Base-by-base conservation (phyloP, 2,113 vertebrate species). In the Seriola quinqueradiata region DNA sequence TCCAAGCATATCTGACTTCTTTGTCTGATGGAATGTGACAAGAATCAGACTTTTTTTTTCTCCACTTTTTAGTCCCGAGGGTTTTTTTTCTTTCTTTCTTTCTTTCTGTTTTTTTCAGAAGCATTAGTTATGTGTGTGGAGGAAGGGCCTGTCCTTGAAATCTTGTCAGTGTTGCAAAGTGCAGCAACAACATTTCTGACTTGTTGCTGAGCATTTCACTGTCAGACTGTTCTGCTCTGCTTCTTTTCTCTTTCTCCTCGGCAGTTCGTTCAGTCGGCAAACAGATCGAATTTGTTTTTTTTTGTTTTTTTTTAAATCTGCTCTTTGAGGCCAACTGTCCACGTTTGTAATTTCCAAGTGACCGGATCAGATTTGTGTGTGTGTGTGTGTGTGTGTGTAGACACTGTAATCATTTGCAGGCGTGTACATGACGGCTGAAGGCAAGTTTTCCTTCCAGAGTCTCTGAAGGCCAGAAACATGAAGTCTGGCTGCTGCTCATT, bases 1-100 rank as follows among this genome's bases (percentile, higher is more conserved):
- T 70, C 82, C 50, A n/a, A 75, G 60, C 77, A 38, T 32, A 71
- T 90, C 82, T 57, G 79, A 82, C 81, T 38, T 80, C 75, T 83
- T 87, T 92, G 88, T 86, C 64, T 87, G 87, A 92, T 89, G 87
- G 87, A 91, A 89, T 87, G 88, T 86, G 91, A 88, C 88, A 88
- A 83, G 83, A 90, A 79, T 90, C 84, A 73, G 83, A 77, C 64
- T 21, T 65, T 85, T 86, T 14, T 72, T 61, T 55, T 16, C 52
- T 64, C 12, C 50, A 44, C 2, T 69, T 82, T 70, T 74, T 6
- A 59, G 54, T 59, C 81, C 61, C 2, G 11, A 0, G 75, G 87
- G 48, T 70, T 75, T 77, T 73, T 63, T 52, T 57, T n/a, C 12
- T 57, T 19, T 67, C 3, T 32, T 44, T 34, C 16, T 10, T 38